Evolutionary conservation across 92 coral and sea anemone genomes (phyloP), one percentile per base, ranked within the genome.

Genomic region (Heteractis magnifica): DNA sequence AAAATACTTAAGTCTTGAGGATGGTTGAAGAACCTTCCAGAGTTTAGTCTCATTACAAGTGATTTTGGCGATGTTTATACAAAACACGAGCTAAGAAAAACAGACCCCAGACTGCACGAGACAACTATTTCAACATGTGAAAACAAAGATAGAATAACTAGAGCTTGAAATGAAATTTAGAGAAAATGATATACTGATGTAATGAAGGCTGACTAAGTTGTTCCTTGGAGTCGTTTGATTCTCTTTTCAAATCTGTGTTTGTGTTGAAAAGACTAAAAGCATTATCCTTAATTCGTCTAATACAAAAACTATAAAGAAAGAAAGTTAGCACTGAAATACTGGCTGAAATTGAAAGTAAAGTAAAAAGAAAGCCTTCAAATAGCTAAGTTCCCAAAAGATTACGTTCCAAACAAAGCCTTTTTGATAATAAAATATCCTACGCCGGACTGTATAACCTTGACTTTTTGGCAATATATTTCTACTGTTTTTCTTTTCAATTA

Each of bases 91-190:
- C 73, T 68, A 68, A 68, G 6, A 68, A 68, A 68, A 68, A 68
- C 73, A 68, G 68, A 81, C 77, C 19, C 11, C 8, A 20, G 77
- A 51, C 77, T 70, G 77, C 6, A 19, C 13, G 14, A 81, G 34
- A 77, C 64, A 81, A 81, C 77, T 68, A 65, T 53, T 81, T 53
- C 56, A 75, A 70, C 51, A 81, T 81, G 84, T 26, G 15, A 81
- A 52, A 48, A n/a, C 75, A 51, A 65, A 48, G 52, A 79, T 62
- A 62, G 65, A 65, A 64, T 15, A 79, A 64, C 5, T 10, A n/a
- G 11, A 68, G 16, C 23, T 23, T 13, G 14, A 8, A 68, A 68
- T n/a, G 23, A 23, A 62, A 1, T 23, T 2, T 23, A 26, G 23
- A 11, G 10, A 26, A 23, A 68, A 68, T 7, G 23, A 23, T 58